Evolutionary conservation across 2,113 vertebrate genomes (phyloP).

Genomic region (Pleuronectes platessa): DNA sequence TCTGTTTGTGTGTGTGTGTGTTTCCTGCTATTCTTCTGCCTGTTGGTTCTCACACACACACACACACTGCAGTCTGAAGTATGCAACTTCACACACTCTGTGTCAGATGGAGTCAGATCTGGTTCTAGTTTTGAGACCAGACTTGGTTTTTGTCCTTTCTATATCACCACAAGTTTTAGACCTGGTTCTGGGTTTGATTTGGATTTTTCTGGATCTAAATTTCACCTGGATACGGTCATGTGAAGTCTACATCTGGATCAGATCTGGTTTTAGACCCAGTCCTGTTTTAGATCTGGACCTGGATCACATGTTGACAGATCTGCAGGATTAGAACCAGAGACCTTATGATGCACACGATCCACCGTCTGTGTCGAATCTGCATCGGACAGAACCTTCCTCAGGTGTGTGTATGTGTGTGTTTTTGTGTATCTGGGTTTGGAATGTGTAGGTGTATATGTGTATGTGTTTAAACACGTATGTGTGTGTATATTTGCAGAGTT

Average conservation of each 20-base stretch:
- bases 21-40: constrained; percentile 66
- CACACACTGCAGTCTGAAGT: constrained; percentile 2
- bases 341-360: constrained; percentile 89
- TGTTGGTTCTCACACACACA: constrained; percentile 48
- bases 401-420: constrained; percentile 63
- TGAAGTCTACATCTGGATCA: too few species aligned
- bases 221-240: too few species aligned
- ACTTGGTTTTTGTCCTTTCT: background rate
- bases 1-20: constrained; percentile 45
- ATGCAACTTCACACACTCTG: too few species aligned
- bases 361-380: constrained; percentile 90
- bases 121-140: background rate
- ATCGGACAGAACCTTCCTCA: constrained; percentile 89
- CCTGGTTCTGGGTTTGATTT: background rate
- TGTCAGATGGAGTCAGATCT: background rate
- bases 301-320: background rate
- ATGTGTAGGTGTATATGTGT: too few species aligned
- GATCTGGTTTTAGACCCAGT: background rate
- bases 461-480: too few species aligned
- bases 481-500: too few species aligned
- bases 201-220: too few species aligned
- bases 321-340: background rate
- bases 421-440: background rate
- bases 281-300: background rate
- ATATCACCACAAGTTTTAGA: background rate